Base-by-base conservation (phyloP, 2,113 vertebrate genomes). In the Hydrolagus affinis region DNA sequence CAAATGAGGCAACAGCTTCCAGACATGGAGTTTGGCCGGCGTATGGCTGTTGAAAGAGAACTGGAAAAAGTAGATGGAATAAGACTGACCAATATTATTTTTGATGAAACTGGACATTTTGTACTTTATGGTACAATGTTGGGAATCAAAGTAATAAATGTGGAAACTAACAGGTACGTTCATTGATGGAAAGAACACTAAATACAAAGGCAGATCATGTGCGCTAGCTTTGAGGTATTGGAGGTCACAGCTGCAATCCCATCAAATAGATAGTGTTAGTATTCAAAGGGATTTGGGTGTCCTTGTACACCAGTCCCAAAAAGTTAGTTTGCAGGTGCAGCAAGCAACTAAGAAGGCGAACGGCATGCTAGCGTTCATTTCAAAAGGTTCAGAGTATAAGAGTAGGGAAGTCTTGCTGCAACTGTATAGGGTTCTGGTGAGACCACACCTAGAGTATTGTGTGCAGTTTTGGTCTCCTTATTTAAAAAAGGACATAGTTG, bases 1-100 rank as follows among this genome's bases (percentile, higher is more conserved):
- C 98, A 99, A 90, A 99, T 98, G 98, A 94, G 95, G 80, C 98
- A 98, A 86, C 98, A 99, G 83, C 93, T 99, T n/a, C 98, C 98
- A 3, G 97, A 99, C 90, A 98, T 99, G 98, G 98, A 99, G 90
- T 99, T 99, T 86, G 98, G 97, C 23, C 92, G 97, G 70, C 93
- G 97, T 78, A 99, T 99, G 97, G 97, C 98, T 10, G 96, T 97
- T 87, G 97, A 99, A 88, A 91, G 97, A 86, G 97, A 99, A 85
- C 89, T 99, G 88, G 98, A 99, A 90, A 99, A 99, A 88, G 95
- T 98, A 90, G 97, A 99, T 80, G 96, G 94, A 56, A 95, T 98
- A 80, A 94, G 97, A 60, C 92, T 98, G 87, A 94, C 97, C 72
- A 99, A 97, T 87, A 96, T 99, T 77, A 93, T 98, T 92, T 99